Evolutionary conservation across 2,113 vertebrate genomes (phyloP), one percentile per base, ranked within the genome.

Genomic region (Australoheros scitulus): DNA sequence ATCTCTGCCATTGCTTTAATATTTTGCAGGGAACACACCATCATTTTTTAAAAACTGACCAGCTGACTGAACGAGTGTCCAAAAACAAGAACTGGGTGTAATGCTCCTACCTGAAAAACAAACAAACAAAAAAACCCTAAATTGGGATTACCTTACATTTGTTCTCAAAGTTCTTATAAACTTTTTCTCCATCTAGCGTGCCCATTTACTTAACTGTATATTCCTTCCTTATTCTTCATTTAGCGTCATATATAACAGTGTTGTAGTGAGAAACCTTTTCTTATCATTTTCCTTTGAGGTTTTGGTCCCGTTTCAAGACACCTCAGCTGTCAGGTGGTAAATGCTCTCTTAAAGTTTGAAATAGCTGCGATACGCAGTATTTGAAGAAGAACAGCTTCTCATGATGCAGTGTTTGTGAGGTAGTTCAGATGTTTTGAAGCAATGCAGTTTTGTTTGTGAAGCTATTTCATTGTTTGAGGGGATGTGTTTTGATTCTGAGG

Each of bases 301-400:
- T 70, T 70, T 43, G 18, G 47, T 17, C 47, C 6, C 5, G 17
- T 52, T 52, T 52, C 50, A 63, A 60, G 38, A 79, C 77, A 70
- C 60, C 34, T 58, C 24, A 5, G 55, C 43, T 61, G 22, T 57
- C 58, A 65, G 58, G 61, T 83, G 61, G 24, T 32, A 83, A 83
- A n/a, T 57, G 61, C 70, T 64, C n/a, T 55, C 36, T 76, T 61
- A n/a, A 79, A 55, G 38, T 79, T 47, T 64, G 63, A 32, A 64
- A 80, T 60, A 77, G 77, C 58, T 43, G 11, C 2, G 15, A 63
- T 22, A 38, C 61, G 75, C 56, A 38, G 14, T 70, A 43, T 70
- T 50, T 76, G 15, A 52, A 11, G 15, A 52, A 11, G 61, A 76
- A 56, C 24, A 57, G 41, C 14, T 36, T 34, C 14, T 83, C 1